phyloP scores from a whole-genome alignment of 2,888 invertebrate genomes.

The Leptopilina drosophilae region DNA sequence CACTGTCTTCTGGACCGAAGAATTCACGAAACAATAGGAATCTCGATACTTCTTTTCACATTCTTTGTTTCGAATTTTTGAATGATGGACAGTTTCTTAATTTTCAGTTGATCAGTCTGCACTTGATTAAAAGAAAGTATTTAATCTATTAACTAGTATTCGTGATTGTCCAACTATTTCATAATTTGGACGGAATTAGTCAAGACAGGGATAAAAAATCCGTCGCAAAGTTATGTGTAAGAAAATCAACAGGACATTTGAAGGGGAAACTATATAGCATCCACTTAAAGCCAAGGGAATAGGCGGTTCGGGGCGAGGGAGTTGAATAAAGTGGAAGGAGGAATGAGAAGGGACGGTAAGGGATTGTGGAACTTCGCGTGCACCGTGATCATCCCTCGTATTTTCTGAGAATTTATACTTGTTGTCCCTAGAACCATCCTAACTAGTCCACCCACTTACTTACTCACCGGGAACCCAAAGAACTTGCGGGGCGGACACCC shows the following conservation, averaged over 20 bases:
- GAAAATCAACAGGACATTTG: background rate
- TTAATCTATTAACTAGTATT: no score
- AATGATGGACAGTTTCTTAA: background rate
- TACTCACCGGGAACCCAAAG: slow-evolving; percentile 65
- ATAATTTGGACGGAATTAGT: no score
- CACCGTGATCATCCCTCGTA: slow-evolving; percentile 75
- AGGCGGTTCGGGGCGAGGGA: background rate
- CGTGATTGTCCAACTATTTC: no score
- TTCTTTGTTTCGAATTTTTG: slow-evolving; percentile 2
- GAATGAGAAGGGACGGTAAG: slow-evolving; percentile 56
- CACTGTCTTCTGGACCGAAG: slow-evolving; percentile 42
- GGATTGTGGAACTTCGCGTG: slow-evolving; percentile 68
- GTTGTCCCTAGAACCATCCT: slow-evolving; percentile 74
- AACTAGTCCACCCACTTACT: slow-evolving; percentile 76
- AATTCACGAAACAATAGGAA: slow-evolving; percentile 35
- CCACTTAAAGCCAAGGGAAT: slow-evolving; percentile 35
- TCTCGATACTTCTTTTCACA: slow-evolving; percentile 11
- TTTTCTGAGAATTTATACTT: slow-evolving; percentile 74
- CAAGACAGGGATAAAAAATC: no score
- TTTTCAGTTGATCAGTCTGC: no score
- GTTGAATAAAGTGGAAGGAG: slow-evolving; percentile 46
- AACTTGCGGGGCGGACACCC: slow-evolving; percentile 64
- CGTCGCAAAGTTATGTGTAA: no score
- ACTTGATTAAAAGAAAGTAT: no score
- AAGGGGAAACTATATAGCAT: background rate